These are phyloP conservation scores for Malthinus flaveolus DNA, from an alignment of 2,888 invertebrate genomes.

Conservation along the genomic window DNA sequence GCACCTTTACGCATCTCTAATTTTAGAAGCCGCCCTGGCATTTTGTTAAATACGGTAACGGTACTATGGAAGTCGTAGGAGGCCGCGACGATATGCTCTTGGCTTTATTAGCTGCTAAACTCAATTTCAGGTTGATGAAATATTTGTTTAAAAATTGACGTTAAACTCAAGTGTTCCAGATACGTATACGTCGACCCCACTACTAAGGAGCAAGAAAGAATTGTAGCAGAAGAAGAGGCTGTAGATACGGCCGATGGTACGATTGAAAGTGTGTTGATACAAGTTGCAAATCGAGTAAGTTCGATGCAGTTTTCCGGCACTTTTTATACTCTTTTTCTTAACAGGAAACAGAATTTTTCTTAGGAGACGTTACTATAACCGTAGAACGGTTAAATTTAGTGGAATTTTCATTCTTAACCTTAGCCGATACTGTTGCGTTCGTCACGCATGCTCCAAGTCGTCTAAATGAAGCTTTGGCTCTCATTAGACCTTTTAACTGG, in stretches of 20 bases:
- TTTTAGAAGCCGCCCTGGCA: conserved; percentile 73
- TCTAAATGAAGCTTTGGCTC: conserved; percentile 73
- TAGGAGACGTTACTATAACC: conserved; percentile 75
- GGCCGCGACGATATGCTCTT: conserved; percentile 75
- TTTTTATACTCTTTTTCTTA: conserved; percentile 22
- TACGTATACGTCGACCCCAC: conserved; percentile 74
- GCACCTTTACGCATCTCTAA: conserved; percentile 4
- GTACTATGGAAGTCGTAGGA: conserved; percentile 63
- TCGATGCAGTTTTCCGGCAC: neutral
- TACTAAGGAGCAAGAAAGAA: conserved; percentile 66
- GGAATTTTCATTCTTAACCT: conserved; percentile 75
- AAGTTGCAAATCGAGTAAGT: conserved; percentile 68
- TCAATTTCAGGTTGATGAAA: conserved; percentile 66
- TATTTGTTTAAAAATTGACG: neutral
- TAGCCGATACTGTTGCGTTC: conserved; percentile 78
- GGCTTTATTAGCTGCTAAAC: conserved; percentile 63
- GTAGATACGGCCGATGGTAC: conserved; percentile 65
- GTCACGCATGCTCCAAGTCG: conserved; percentile 74
- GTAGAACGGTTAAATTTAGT: conserved; percentile 72
- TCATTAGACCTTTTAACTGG: conserved; percentile 73
- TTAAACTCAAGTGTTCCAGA: conserved; percentile 47
- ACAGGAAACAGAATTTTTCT: conserved; percentile 71
- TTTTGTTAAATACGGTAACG: conserved; percentile 68
- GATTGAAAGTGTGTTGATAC: conserved; percentile 72
- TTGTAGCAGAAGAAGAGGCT: conserved; percentile 69